Evolutionary conservation across 2,797 vertebrate species (phyloP), one percentile per base, ranked within the genome.

Genomic region (Holocentrus rufus): DNA sequence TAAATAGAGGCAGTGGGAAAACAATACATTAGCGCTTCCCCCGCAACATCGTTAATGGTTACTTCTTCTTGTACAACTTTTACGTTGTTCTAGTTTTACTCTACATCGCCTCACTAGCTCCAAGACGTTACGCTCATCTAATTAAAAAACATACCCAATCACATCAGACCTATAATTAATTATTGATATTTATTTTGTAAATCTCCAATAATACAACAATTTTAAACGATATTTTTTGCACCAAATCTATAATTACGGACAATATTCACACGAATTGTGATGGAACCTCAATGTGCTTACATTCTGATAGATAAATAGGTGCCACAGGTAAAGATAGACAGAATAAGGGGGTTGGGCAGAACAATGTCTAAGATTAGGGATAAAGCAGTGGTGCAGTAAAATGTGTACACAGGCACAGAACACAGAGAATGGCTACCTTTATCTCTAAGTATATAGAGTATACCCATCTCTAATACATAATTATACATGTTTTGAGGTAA

Each of bases 141-240:
- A 23, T 27, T 15, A n/a, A 61, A 39, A 22, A 60, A 44, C n/a
- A 5, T n/a, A 36, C 7, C 14, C 5, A 46, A 44, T 10, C 39
- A 22, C 1, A 18, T 18, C 17, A 7, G 0, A 3, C 18, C 27
- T 71, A 27, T 27, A 78, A 55, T 68, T 58, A 79, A 84, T 81
- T 74, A 85, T 44, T 74, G 56, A 73, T 73, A 73, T 94, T 92
- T 93, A 92, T 93, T 94, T 84, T 10, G 31, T 88, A 89, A 88
- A 91, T 88, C 69, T 88, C 81, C 64, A 81, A 82, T 77, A 82
- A 83, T 79, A 85, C 85, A 85, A 90, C 85, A 89, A 74, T 85
- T 87, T 88, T 76, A 90, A 87, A 90, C 72, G 62, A 72, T 67
- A 79, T 58, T 63, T 17, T 85, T 85, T 86, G 64, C 82, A 85